A percentile compares a stretch with the other conserved stretches of the same genome.
Conservation (phyloP, 2,797 vertebrate species). For the Coranthus polyacanthus region DNA sequence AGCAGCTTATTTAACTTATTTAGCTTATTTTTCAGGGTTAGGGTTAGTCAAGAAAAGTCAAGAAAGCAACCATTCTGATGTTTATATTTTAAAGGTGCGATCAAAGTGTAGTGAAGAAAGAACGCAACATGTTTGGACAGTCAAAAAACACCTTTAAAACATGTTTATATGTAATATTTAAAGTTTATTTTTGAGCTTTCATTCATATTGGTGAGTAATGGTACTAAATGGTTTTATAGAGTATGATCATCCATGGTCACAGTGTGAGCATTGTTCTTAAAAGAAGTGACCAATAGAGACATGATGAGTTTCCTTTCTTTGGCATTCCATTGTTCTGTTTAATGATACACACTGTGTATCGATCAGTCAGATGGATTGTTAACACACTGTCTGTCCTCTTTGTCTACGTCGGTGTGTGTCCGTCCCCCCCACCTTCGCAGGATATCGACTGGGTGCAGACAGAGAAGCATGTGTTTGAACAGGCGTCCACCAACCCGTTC, state of each 20-base stretch:
- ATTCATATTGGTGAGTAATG: slow-evolving; percentile 3
- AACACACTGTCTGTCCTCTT: slow-evolving; percentile 34
- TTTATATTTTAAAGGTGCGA: too few species aligned
- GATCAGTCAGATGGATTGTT: slow-evolving; percentile 58
- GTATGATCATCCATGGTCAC: too few species aligned
- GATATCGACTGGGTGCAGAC: slow-evolving; percentile 99
- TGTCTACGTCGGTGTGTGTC: slow-evolving; percentile 32
- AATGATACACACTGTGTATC: slow-evolving; percentile 28
- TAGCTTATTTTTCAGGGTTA: too few species aligned
- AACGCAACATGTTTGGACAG: too few species aligned
- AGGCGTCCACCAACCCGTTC: slow-evolving; percentile 97
- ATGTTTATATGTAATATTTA: not conserved
- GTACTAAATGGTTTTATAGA: slow-evolving; percentile 4
- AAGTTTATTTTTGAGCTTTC: not conserved
- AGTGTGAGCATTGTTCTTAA: too few species aligned
- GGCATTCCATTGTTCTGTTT: slow-evolving; percentile 38
- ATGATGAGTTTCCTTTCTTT: too few species aligned
- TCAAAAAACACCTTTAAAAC: too few species aligned
- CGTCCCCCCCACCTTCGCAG: slow-evolving; percentile 79
- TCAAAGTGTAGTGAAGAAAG: too few species aligned
- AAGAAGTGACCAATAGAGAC: too few species aligned
- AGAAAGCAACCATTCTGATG: too few species aligned
- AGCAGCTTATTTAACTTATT: too few species aligned
- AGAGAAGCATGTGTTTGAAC: slow-evolving; percentile 99
- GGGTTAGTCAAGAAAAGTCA: too few species aligned